Evolutionary conservation across 2,113 vertebrate genomes (phyloP), one percentile per base, ranked within the genome.

Genomic region (Mohoua ochrocephala): DNA sequence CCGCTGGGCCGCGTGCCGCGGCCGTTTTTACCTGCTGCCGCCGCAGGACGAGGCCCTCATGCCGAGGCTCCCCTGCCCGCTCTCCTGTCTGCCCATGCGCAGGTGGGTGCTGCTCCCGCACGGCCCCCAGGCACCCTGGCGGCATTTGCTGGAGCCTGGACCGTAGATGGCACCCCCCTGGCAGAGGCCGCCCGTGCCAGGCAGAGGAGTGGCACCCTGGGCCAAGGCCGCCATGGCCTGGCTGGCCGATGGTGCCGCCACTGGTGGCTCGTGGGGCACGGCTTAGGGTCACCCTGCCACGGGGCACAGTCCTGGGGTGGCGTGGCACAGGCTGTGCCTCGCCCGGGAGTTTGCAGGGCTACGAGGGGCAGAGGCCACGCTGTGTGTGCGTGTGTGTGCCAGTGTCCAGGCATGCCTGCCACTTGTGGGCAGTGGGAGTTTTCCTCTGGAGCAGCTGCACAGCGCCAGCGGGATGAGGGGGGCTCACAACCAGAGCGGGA

Each of bases 1-100:
- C 37, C 20, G 3, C 33, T 10, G 22, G 2, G 3, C 42, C 2
- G 0, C 0, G 1, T 0, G 30, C 24, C 11, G 0, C 2, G 4
- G 44, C 65, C 47, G 6, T 77, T 79, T 56, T 20, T 52, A 56
- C 53, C 2, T 4, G 26, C 52, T 50, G 17, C 11, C 0, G 1
- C 54, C 0, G 1, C 54, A 2, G n/a, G 11, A 12, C 1, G 0
- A 84, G 80, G 39, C 33, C 79, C 42, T 15, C 26, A 49, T 42
- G 71, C 71, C 15, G 54, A 11, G 18, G 7, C 30, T 61, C 17
- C 6, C 14, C 53, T n/a, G 7, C 19, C 50, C 6, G 35, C 52
- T 41, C 33, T 26, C 64, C 59, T 4, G 1, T 4, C 20, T 16
- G 4, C 27, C 6, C 1, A 1, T 59, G 19, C 0, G 0, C 7